Evolutionary conservation across 2,888 invertebrate species (phyloP), one percentile per base, ranked within the genome.

Genomic region (Argyresthia goedartella): DNA sequence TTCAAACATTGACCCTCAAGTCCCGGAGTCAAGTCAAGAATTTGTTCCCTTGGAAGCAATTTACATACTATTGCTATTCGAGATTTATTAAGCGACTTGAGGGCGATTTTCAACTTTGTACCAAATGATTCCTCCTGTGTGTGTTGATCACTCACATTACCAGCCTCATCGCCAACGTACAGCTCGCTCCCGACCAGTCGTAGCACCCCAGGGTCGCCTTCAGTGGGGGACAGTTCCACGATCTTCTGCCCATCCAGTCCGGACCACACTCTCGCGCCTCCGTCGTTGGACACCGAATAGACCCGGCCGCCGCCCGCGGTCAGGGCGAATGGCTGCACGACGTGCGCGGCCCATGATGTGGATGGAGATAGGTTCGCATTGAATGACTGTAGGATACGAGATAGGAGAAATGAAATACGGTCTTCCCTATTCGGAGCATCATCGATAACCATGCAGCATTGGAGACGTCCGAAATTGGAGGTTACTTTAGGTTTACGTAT

Each of bases 241-340:
- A 79, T 56, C 61, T 78, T 81, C 33, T 76, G 67, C 11, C 86
- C 84, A 14, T 69, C 59, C 25, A 25, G 25, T 2, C 59, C 55
- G 14, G 84, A 76, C 89, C 91, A 92, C 1, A 88, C 77, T 61
- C 87, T 88, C 16, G 91, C 81, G 6, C 88, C 89, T 3, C 89
- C 89, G 60, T 92, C 92, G 56, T 90, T 90, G 2, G 91, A 91
- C 43, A 89, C 84, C 0, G 91, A 89, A 67, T 89, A 92, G 8
- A 88, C 81, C 25, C 64, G 63, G 35, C 84, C 81, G 14, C 81
- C 80, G 14, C 75, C 77, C 0, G 88, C 86, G 25, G 89, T 84
- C 54, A 92, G 59, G n/a, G 89, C 88, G 69, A 88, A 91, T 44
- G 89, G 77, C 53, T 90, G 90, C 13, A 89, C 89, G 8, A 81